Evolutionary conservation across 1,140 invertebrate genomes (phyloP), one percentile per base, ranked within the genome.

Genomic region (Solenopsis invicta): DNA sequence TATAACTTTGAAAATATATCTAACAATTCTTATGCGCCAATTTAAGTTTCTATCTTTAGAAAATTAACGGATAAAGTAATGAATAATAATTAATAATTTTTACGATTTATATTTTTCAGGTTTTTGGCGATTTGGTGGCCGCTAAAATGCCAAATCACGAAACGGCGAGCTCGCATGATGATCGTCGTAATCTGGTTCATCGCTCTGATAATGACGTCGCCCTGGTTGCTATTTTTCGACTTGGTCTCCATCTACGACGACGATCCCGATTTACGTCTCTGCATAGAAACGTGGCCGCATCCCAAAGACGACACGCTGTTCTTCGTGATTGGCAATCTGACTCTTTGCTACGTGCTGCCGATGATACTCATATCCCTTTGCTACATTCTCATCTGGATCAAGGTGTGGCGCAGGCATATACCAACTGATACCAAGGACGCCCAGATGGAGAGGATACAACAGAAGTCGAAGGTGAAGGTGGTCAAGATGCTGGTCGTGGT

Each of bases 401-500:
- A 98, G 93, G 98, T 99, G 0, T 99, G 97, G 96, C 97, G 97
- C 54, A 95, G 98, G 16, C 96, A 97, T 78, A 98, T 99, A 84
- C 98, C 98, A 0, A 98, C 98, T 0, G 98, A 99, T 90, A 98
- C 98, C 1, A 98, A 98, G 93, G 98, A 99, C 94, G 98, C 98
- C 0, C 97, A 98, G 92, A 98, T 98, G 97, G 98, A 99, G 93
- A 96, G 97, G 56, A 98, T 98, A 96, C 98, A 98, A 94, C 98
- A 99, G 91, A 98, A 98, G 94, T 98, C 98, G 13, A 99, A 99
- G 95, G 97, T 98, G 24, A 99, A 99, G 94, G 99, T 99, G 24
- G 97, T 99, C 5, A 99, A 99, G 95, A 99, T 99, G 99, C 95
- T 99, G 80, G 97, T 99, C 0, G 98, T 98, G 0, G 99, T 99